A percentile compares a stretch with the other conserved stretches of the same genome.
phyloP scores from a whole-genome alignment of 2,113 vertebrate genomes.

The Lepus europaeus region DNA sequence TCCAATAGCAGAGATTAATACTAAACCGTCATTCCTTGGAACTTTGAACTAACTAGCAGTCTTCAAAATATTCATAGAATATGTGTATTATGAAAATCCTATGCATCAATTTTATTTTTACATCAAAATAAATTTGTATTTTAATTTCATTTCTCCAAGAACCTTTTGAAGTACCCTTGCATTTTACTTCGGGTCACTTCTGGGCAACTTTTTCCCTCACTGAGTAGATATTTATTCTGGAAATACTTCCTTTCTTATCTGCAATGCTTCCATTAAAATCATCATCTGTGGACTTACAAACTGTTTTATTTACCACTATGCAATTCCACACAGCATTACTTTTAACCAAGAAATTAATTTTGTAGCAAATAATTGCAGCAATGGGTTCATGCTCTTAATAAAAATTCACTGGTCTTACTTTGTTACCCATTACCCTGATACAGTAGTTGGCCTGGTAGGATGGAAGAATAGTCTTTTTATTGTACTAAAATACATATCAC shows the following conservation, averaged over 20 bases:
- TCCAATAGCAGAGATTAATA: not conserved
- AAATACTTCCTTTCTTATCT: slow-evolving; percentile 3
- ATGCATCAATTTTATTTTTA: no score
- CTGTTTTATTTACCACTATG: slow-evolving; percentile 12
- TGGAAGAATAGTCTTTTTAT: not conserved
- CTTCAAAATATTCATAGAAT: not conserved
- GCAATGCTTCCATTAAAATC: not conserved
- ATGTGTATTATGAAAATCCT: no score
- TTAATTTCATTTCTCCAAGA: no score
- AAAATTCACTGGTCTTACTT: slow-evolving; percentile 28
- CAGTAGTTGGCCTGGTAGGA: not conserved
- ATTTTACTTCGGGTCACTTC: not conserved
- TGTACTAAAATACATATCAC: not conserved
- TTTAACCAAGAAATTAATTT: slow-evolving; percentile 22
- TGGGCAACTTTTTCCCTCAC: not conserved
- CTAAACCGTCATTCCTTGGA: not conserved
- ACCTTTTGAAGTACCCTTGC: not conserved
- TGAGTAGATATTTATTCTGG: not conserved
- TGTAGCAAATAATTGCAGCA: slow-evolving; percentile 2
- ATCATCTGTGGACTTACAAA: not conserved
- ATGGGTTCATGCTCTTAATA: not conserved
- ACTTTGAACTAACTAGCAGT: not conserved
- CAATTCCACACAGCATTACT: not conserved
- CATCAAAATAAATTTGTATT: no score
- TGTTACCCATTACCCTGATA: not conserved